Evolutionary conservation across 2,113 vertebrate species (phyloP).

Genomic region (Caranx ignobilis): DNA sequence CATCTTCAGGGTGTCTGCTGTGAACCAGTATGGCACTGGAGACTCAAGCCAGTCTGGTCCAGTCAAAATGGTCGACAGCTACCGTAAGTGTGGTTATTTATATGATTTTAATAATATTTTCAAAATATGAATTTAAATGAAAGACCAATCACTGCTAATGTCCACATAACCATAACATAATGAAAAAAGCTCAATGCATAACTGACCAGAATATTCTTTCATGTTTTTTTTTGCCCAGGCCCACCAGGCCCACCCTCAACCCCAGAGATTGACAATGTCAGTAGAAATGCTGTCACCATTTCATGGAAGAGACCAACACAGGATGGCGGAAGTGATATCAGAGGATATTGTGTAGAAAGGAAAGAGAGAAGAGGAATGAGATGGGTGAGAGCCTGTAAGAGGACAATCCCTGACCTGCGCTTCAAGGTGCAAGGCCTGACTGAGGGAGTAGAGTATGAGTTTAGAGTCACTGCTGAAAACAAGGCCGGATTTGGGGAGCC

Average conservation of each 20-base stretch:
- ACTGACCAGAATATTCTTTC: slow-evolving; percentile 2
- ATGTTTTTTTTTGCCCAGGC: slow-evolving; percentile 68
- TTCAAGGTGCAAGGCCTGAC: slow-evolving; percentile 94
- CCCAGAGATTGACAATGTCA: slow-evolving; percentile 94
- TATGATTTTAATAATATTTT: background rate
- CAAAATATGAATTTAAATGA: too few relatives aligned
- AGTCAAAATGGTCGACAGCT: slow-evolving; percentile 97
- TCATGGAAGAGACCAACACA: slow-evolving; percentile 93
- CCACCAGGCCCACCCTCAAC: slow-evolving; percentile 93
- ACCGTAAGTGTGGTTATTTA: slow-evolving; percentile 83
- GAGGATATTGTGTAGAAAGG: slow-evolving; percentile 93
- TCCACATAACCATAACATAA: background rate
- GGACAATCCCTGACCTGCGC: slow-evolving; percentile 93
- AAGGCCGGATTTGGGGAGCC: slow-evolving; percentile 96
- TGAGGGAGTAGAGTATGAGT: slow-evolving; percentile 97
- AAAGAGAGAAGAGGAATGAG: slow-evolving; percentile 95
- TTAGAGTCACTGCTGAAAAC: slow-evolving; percentile 98
- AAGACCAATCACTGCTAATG: background rate
- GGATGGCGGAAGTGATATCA: slow-evolving; percentile 98
- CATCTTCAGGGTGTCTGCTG: slow-evolving; percentile 94
- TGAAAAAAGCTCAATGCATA: background rate
- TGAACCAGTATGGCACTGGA: slow-evolving; percentile 95
- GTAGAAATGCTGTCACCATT: slow-evolving; percentile 91
- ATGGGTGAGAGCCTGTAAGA: slow-evolving; percentile 97
- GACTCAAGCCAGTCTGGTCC: slow-evolving; percentile 92